Conservation (phyloP, 2,888 invertebrate species). For the Drosophila peninsularis region DNA sequence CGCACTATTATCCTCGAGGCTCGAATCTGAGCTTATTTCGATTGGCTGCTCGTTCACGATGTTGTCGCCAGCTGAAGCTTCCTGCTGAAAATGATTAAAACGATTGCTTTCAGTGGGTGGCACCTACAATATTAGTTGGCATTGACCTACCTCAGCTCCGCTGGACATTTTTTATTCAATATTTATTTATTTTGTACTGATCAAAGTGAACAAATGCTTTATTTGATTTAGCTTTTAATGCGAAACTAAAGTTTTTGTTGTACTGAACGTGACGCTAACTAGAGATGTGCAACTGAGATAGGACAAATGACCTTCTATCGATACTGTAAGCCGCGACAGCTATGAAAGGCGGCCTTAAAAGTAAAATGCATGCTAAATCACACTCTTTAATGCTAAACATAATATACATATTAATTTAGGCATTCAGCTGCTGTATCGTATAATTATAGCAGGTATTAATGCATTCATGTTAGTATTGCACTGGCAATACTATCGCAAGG, state of each 20-base stretch:
- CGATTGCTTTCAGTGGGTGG: too few relatives aligned
- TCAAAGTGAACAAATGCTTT: not conserved
- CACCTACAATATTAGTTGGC: not conserved
- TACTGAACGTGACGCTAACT: conserved; percentile 27
- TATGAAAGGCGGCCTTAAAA: not conserved
- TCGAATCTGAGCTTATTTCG: conserved; percentile 49
- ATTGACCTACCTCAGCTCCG: conserved; percentile 37
- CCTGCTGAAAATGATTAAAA: conserved; percentile 15
- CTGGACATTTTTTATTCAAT: conserved; percentile 36
- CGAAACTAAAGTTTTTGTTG: not conserved
- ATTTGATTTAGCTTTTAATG: not conserved
- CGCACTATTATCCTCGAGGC: conserved; percentile 12
- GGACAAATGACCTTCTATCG: conserved; percentile 9
- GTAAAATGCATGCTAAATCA: too few relatives aligned
- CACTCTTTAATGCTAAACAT: too few relatives aligned
- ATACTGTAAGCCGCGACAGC: not conserved
- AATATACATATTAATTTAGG: not conserved
- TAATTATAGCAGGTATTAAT: not conserved
- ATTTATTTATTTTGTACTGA: not conserved
- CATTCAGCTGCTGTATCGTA: not conserved
- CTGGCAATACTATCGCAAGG: conserved; percentile 4
- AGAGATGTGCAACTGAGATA: conserved; percentile 18
- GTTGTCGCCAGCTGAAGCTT: conserved; percentile 38
- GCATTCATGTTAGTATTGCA: too few relatives aligned
- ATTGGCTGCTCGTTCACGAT: conserved; percentile 44